Evolutionary conservation across 2,113 vertebrate genomes (phyloP).

Genomic region (Rhabdomys dilectus): DNA sequence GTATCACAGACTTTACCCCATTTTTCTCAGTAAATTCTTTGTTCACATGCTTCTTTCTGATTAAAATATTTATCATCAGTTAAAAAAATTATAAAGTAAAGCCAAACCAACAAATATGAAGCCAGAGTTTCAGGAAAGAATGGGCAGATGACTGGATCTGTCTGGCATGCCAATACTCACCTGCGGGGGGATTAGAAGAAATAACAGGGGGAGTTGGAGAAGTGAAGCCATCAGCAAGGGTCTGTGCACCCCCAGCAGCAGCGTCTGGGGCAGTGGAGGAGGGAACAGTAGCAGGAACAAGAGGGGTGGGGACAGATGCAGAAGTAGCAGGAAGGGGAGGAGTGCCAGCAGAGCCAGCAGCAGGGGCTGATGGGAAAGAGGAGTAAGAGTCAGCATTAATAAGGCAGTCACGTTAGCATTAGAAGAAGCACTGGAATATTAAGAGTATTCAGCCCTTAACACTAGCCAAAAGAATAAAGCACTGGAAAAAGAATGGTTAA

Average conservation of each 20-base stretch:
- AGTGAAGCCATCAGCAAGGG: slow-evolving; percentile 94
- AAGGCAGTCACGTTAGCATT: slow-evolving; percentile 64
- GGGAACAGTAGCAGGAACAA: slow-evolving; percentile 86
- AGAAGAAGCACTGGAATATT: slow-evolving; percentile 83
- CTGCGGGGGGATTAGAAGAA: slow-evolving; percentile 92
- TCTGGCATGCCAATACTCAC: slow-evolving; percentile 91
- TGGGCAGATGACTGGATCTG: slow-evolving; percentile 48
- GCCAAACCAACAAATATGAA: slow-evolving; percentile 5
- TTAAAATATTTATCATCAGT: background rate
- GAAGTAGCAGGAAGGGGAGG: slow-evolving; percentile 90
- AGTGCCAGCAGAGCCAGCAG: slow-evolving; percentile 90
- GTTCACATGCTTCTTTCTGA: slow-evolving; percentile 19
- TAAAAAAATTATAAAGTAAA: background rate
- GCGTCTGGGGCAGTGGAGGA: slow-evolving; percentile 90
- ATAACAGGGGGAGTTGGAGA: slow-evolving; percentile 95
- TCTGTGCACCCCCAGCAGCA: slow-evolving; percentile 91
- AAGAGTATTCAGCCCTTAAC: slow-evolving; percentile 76
- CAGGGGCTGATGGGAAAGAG: slow-evolving; percentile 88
- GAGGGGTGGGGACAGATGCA: slow-evolving; percentile 87
- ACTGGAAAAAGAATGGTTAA: slow-evolving; percentile 71
- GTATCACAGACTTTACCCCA: background rate
- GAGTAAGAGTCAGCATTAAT: slow-evolving; percentile 88
- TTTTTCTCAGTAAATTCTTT: slow-evolving; percentile 47
- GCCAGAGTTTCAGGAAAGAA: slow-evolving; percentile 55
- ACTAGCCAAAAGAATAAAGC: slow-evolving; percentile 70